Conservation (phyloP, 2,888 invertebrate species). For the Stenichneumon culpator region DNA sequence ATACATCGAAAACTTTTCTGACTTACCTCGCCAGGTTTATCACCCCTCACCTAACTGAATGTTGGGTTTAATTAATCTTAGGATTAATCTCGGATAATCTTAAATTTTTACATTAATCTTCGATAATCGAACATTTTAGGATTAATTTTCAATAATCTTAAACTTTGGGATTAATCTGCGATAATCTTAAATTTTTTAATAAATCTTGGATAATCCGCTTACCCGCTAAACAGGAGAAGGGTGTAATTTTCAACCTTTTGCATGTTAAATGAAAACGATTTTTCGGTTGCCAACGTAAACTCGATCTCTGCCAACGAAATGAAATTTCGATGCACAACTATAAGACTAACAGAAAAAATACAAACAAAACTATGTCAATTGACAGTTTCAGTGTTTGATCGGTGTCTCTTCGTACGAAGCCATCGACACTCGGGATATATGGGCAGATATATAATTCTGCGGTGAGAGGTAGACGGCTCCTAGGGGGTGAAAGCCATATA, state of each 20-base stretch:
- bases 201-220: no score
- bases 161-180: no score
- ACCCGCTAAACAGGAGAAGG: no score
- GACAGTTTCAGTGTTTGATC: conserved; percentile 27
- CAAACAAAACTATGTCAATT: not conserved
- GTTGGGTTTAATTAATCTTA: not conserved
- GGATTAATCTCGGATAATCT: not conserved
- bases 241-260: no score
- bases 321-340: no score
- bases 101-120: no score
- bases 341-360: not conserved
- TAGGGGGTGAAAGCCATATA: conserved; percentile 34
- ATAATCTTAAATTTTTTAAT: no score
- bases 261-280: no score
- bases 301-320: no score
- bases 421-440: conserved; percentile 27
- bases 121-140: no score
- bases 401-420: not conserved
- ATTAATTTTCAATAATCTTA: no score
- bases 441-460: conserved; percentile 30
- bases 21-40: conserved; percentile 8
- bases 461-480: conserved; percentile 13
- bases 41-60: not conserved
- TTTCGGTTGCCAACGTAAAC: no score
- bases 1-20: conserved; percentile 44